These are phyloP conservation scores for Campoletis sonorensis DNA, from an alignment of 1,140 invertebrate genomes.

Conservation along the genomic window DNA sequence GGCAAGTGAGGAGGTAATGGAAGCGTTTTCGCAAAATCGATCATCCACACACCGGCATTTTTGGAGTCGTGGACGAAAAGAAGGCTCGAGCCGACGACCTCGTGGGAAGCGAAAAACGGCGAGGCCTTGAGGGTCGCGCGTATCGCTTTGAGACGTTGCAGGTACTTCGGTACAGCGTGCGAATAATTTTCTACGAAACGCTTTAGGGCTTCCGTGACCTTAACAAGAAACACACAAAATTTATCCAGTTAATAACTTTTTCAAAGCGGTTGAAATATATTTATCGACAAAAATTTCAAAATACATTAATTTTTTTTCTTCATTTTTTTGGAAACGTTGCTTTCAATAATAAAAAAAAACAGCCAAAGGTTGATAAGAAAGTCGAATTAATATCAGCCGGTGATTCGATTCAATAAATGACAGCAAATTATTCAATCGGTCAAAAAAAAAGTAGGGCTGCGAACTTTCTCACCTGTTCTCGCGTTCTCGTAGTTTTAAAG, in stretches of 20 bases:
- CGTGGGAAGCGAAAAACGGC: constrained; percentile 92
- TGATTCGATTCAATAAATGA: too few species aligned
- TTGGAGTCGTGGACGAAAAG: constrained; percentile 96
- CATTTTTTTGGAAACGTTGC: neutral
- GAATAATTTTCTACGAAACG: constrained; percentile 90
- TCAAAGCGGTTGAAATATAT: too few species aligned
- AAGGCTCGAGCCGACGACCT: constrained; percentile 97
- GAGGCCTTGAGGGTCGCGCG: constrained; percentile 88
- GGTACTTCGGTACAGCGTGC: constrained; percentile 86
- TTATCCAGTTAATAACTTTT: neutral
- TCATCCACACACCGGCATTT: constrained; percentile 96
- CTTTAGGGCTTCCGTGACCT: constrained; percentile 88
- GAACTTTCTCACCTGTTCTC: constrained; percentile 78
- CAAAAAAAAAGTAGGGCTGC: too few species aligned
- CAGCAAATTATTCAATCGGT: neutral
- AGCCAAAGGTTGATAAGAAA: too few species aligned
- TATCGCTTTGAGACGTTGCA: constrained; percentile 90
- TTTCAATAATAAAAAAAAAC: too few species aligned
- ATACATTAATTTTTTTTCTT: neutral
- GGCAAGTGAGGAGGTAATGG: constrained; percentile 84
- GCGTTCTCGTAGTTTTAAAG: constrained; percentile 96
- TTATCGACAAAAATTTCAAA: neutral
- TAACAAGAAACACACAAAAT: constrained; percentile 50
- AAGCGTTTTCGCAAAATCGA: constrained; percentile 98
- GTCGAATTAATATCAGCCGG: too few species aligned